phyloP scores from a whole-genome alignment of 2,888 invertebrate genomes.

The Scaptomyza reducta region DNA sequence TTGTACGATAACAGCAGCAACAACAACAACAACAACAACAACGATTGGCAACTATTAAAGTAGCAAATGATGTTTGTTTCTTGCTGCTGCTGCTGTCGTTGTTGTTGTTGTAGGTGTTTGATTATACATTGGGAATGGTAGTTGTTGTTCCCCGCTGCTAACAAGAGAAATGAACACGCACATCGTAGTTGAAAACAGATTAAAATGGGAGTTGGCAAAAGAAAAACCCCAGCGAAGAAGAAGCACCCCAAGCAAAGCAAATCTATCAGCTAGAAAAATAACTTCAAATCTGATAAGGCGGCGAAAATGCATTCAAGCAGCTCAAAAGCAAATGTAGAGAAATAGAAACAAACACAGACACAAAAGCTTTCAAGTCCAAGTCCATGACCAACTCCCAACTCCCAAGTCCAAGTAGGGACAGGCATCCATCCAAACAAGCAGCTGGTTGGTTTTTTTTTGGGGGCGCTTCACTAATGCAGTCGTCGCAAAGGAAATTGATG shows the following conservation, averaged over 20 bases:
- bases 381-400: too few relatives aligned
- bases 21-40: constrained; percentile 42
- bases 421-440: constrained; percentile 47
- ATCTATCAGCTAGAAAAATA: constrained; percentile 70
- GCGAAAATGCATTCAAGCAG: constrained; percentile 61
- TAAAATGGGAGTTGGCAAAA: constrained; percentile 49
- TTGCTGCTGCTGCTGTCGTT: constrained; percentile 11
- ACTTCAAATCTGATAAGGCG: constrained; percentile 75
- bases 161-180: constrained; percentile 62
- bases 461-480: constrained; percentile 62
- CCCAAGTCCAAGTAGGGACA: constrained; percentile 28
- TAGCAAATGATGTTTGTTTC: constrained; percentile 72
- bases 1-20: constrained; percentile 59
- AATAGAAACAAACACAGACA: constrained; percentile 36
- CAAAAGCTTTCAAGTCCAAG: constrained; percentile 12
- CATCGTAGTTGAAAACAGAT: constrained; percentile 64
- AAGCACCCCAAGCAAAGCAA: constrained; percentile 52
- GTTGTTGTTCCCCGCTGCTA: constrained; percentile 13
- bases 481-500: constrained; percentile 81
- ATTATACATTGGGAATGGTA: constrained; percentile 21
- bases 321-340: constrained; percentile 63
- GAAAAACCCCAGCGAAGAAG: background rate
- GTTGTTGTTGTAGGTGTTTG: constrained; percentile 13
- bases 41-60: constrained; percentile 70
- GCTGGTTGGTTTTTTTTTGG: constrained; percentile 4